phyloP scores from a whole-genome alignment of 2,113 vertebrate species.

The Grammomys dolichurus region DNA sequence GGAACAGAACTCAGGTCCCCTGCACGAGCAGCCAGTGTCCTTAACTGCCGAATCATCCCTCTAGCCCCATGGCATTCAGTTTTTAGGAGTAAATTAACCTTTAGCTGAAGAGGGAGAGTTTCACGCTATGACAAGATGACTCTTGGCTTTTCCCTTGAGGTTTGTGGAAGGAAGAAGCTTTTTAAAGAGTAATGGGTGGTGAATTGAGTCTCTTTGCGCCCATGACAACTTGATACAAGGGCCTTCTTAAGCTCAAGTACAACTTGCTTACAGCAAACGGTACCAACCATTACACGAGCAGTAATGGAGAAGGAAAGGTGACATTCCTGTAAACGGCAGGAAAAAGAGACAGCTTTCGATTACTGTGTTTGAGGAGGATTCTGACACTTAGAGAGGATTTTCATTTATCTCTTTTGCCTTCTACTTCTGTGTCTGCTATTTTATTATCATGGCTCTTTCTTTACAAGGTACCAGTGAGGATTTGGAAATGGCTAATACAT shows the following conservation, averaged over 20 bases:
- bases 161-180: slow-evolving; percentile 4
- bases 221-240: background rate
- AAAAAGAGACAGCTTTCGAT: background rate
- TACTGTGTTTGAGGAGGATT: background rate
- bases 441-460: background rate
- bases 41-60: background rate
- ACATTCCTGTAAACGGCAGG: background rate
- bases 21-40: background rate
- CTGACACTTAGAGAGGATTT: background rate
- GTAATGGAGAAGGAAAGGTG: background rate
- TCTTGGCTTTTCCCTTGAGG: background rate
- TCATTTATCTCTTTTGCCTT: background rate
- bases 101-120: background rate
- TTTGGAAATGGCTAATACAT: background rate
- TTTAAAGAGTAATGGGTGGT: background rate
- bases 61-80: background rate
- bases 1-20: background rate
- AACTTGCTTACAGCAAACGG: background rate
- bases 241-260: slow-evolving; percentile 20
- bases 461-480: background rate
- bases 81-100: slow-evolving; percentile 43
- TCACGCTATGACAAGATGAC: background rate
- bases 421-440: background rate
- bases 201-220: background rate
- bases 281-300: background rate